A percentile compares a stretch with the other conserved stretches of the same genome.
These are phyloP conservation scores for Pristionchus exspectatus DNA, from an alignment of 2,888 invertebrate genomes.

Conservation along the genomic window DNA sequence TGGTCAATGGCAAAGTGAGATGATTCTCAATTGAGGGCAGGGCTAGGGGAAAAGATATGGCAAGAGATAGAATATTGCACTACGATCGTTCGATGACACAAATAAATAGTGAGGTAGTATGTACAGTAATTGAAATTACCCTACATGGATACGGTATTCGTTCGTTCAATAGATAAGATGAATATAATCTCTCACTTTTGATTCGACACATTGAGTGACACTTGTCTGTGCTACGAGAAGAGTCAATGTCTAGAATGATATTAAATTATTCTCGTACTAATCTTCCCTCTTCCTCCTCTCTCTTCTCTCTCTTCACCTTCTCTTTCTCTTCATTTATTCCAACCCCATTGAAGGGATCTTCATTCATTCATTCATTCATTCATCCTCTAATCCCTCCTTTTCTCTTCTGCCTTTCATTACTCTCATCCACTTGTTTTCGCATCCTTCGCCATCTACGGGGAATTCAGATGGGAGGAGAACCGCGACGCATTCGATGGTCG, in stretches of 20 bases:
- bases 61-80: conserved; percentile 20
- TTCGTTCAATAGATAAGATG: conserved; percentile 52
- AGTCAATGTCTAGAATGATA: conserved; percentile 57
- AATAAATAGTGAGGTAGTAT: not conserved
- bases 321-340: not conserved
- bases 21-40: not conserved
- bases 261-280: not conserved
- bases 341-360: not conserved
- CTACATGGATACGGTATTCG: not conserved
- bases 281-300: conserved; percentile 7
- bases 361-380: conserved; percentile 40
- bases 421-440: conserved; percentile 26
- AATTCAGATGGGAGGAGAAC: conserved; percentile 15
- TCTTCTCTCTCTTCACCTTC: not conserved
- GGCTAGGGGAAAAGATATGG: not conserved
- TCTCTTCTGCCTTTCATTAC: conserved; percentile 18
- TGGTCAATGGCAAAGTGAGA: not conserved
- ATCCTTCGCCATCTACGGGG: not conserved
- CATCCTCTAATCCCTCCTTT: not conserved
- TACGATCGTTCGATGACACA: not conserved
- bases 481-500: not conserved
- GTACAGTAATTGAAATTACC: not conserved
- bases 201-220: conserved; percentile 54
- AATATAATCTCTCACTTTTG: conserved; percentile 58
- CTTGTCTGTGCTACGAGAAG: conserved; percentile 60